These are phyloP conservation scores for Drosophila sproati DNA, from an alignment of 1,140 invertebrate species.

Conservation along the genomic window DNA sequence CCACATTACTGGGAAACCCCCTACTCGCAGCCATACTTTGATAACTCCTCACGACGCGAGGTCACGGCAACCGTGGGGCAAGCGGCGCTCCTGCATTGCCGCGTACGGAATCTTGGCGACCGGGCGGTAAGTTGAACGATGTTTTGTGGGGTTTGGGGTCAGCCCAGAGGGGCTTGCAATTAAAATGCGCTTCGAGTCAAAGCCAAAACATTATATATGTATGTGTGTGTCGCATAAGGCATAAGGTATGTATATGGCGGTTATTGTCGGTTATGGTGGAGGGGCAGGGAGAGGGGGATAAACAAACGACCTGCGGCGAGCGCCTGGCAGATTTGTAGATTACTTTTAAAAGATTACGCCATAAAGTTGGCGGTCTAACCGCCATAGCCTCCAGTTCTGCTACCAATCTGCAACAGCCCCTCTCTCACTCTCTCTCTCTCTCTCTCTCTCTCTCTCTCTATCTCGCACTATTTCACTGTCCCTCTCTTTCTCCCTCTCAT, in stretches of 20 bases:
- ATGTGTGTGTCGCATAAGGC: slow-evolving; percentile 67
- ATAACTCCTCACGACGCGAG: slow-evolving; percentile 93
- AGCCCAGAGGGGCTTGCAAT: slow-evolving; percentile 45
- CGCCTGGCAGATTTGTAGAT: slow-evolving; percentile 80
- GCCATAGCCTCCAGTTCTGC: slow-evolving; percentile 17
- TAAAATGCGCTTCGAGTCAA: slow-evolving; percentile 58
- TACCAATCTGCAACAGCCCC: slow-evolving; percentile 3
- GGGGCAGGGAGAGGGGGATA: slow-evolving; percentile 11
- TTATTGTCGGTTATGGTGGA: not conserved
- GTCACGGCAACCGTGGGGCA: slow-evolving; percentile 94
- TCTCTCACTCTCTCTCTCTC: not conserved
- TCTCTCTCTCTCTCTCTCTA: slow-evolving; percentile 10
- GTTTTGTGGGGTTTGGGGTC: slow-evolving; percentile 2
- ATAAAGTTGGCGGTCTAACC: slow-evolving; percentile 77
- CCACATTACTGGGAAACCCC: slow-evolving; percentile 85
- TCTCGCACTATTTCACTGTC: not conserved
- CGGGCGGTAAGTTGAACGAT: slow-evolving; percentile 90
- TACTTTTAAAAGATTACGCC: slow-evolving; percentile 82
- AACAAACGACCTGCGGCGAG: slow-evolving; percentile 78
- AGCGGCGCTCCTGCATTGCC: slow-evolving; percentile 93
- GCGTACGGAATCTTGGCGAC: slow-evolving; percentile 93
- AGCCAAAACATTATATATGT: slow-evolving; percentile 67
- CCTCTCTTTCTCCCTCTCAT: slow-evolving; percentile 9
- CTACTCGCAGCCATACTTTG: slow-evolving; percentile 94
- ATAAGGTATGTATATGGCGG: slow-evolving; percentile 41